Percentiles rank a stretch among this genome's conserved stretches.
phyloP scores from a whole-genome alignment of 2,797 vertebrate species.

The Etheostoma perlongum region DNA sequence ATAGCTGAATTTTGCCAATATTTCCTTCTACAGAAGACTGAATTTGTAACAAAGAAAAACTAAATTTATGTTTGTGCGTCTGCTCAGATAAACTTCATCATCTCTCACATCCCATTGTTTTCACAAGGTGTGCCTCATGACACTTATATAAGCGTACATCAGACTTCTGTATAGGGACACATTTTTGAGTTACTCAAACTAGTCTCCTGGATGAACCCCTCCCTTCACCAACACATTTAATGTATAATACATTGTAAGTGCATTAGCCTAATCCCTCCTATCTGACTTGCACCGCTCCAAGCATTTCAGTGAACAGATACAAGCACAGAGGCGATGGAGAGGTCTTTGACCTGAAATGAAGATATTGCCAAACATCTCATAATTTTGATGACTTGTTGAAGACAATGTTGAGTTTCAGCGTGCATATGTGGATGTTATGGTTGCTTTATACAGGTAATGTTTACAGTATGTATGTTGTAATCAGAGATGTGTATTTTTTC shows the following conservation, averaged over 20 bases:
- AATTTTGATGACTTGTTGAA: slow-evolving; percentile 39
- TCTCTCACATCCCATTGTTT: background rate
- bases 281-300: slow-evolving; percentile 75
- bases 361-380: slow-evolving; percentile 43
- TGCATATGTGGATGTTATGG: slow-evolving; percentile 72
- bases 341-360: slow-evolving; percentile 53
- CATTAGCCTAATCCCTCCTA: slow-evolving; percentile 90
- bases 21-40: background rate
- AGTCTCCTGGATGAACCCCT: slow-evolving; percentile 54
- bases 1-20: background rate
- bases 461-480: background rate
- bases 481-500: background rate
- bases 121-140: background rate
- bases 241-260: slow-evolving; percentile 81
- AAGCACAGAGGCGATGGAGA: slow-evolving; percentile 47
- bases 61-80: background rate
- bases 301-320: slow-evolving; percentile 59
- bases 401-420: slow-evolving; percentile 73
- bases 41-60: background rate
- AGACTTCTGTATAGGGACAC: slow-evolving; percentile 39
- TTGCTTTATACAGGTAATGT: slow-evolving; percentile 81
- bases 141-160: slow-evolving; percentile 46
- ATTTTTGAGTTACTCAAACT: slow-evolving; percentile 65
- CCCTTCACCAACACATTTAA: slow-evolving; percentile 59
- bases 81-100: background rate